Evolutionary conservation across 2,888 invertebrate genomes (phyloP).

Genomic region (Hartigia nigra): DNA sequence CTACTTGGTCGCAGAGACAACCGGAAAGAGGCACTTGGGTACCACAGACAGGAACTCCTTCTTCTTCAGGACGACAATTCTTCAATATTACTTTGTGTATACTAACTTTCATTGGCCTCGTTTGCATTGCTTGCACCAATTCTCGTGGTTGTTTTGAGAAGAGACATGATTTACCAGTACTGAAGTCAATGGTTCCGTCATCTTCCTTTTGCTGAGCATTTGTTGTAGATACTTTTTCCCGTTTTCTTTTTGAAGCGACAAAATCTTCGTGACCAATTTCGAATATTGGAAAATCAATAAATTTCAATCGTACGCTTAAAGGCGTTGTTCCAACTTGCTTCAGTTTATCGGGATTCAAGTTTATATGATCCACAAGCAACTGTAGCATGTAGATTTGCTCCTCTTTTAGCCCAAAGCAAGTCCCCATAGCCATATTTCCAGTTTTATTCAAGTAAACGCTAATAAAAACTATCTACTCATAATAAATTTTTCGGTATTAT

Average conservation of each 20-base stretch:
- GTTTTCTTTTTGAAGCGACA: conserved; percentile 22
- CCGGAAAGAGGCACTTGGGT: conserved; percentile 37
- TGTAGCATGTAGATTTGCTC: conserved; percentile 48
- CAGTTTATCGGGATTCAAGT: conserved; percentile 31
- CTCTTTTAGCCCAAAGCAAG: conserved; percentile 21
- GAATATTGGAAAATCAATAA: conserved; percentile 45
- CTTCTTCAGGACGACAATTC: conserved; percentile 18
- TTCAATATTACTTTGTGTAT: conserved; percentile 26
- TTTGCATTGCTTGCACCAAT: conserved; percentile 35
- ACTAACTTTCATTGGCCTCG: conserved; percentile 31
- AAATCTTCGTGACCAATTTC: conserved; percentile 45
- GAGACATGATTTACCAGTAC: conserved; percentile 42
- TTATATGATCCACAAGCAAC: conserved; percentile 37
- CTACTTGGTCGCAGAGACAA: conserved; percentile 42
- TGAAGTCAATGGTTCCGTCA: conserved; percentile 31
- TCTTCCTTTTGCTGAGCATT: not conserved
- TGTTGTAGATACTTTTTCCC: conserved; percentile 12
- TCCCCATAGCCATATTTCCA: not conserved
- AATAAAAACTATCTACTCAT: not conserved
- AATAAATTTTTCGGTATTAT: not conserved
- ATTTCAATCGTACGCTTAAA: conserved; percentile 38
- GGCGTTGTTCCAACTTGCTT: conserved; percentile 27
- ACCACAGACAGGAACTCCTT: conserved; percentile 30
- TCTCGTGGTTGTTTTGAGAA: conserved; percentile 38
- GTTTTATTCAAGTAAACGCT: not conserved